Evolutionary conservation across 2,113 vertebrate species (phyloP), one percentile per base, ranked within the genome.

Genomic region (Rhynchomys soricoides): DNA sequence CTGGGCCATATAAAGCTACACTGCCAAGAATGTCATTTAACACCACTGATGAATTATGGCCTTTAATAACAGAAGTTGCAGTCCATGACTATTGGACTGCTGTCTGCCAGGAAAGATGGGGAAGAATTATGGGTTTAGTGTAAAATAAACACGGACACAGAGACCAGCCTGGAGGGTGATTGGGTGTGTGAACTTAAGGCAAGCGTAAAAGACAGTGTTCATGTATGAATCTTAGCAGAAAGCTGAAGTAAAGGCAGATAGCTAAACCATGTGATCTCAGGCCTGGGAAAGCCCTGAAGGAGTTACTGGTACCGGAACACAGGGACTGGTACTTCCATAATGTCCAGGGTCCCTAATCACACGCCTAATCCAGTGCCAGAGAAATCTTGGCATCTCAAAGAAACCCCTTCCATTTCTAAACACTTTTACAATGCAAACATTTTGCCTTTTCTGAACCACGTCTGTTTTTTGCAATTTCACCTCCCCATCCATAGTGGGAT

Each of bases 41-140:
- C 74, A 74, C 37, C 92, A 48, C 75, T 2, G 40, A 73, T 96
- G 95, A 96, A 91, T 88, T 94, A 95, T 74, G 70, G 87, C 37
- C 95, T 96, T 95, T 93, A 89, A 83, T 96, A 95, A 90, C 26
- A 94, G 43, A 62, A 43, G 48, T 62, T 95, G 81, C 73, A 86
- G 73, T 91, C 91, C 66, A 68, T 93, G 91, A 50, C 73, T 95
- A 4, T 50, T 71, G 29, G 86, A 15, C 48, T 89, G 52, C 68
- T 92, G 40, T 57, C 57, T 52, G 78, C 43, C 26, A 79, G 31
- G n/a, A 90, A 24, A 91, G 57, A 64, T 43, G 59, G 16, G 74
- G 57, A 75, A 52, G 43, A 79, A 29, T 77, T 29, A 74, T 3
- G 19, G 71, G 75, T 22, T 73, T 29, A 82, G 81, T 8, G 16